phyloP scores from a whole-genome alignment of 2,888 invertebrate species.

The Lucinisca nassula region DNA sequence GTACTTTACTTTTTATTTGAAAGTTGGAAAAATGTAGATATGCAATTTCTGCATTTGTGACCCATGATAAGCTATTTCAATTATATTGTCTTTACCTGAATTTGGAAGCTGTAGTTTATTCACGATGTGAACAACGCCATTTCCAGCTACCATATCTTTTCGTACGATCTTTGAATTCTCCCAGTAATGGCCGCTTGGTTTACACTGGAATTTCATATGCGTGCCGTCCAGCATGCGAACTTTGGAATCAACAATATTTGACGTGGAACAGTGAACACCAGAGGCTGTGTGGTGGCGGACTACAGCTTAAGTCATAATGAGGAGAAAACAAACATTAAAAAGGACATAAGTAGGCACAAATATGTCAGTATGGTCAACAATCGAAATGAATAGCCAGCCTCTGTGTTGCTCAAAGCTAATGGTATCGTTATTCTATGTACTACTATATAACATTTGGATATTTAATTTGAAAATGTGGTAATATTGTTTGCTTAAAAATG shows the following conservation, averaged over 20 bases:
- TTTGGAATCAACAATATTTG: slow-evolving; percentile 88
- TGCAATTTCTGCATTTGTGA: too few species aligned
- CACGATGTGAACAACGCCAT: slow-evolving; percentile 89
- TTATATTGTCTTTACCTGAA: slow-evolving; percentile 88
- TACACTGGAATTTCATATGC: slow-evolving; percentile 88
- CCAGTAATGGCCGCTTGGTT: slow-evolving; percentile 87
- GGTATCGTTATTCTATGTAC: too few species aligned
- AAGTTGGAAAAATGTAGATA: too few species aligned
- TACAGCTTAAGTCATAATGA: slow-evolving; percentile 88
- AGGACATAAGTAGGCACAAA: background rate
- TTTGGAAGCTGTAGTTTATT: slow-evolving; percentile 89
- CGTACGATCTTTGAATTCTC: slow-evolving; percentile 87
- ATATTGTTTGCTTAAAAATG: too few species aligned
- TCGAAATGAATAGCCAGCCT: too few species aligned
- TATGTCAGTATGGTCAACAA: too few species aligned
- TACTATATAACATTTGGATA: too few species aligned
- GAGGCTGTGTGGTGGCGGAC: slow-evolving; percentile 89
- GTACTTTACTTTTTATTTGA: too few species aligned
- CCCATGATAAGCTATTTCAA: too few species aligned
- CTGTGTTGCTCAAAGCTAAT: too few species aligned
- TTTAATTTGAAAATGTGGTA: too few species aligned
- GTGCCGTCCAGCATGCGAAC: slow-evolving; percentile 87
- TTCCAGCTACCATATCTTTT: slow-evolving; percentile 88
- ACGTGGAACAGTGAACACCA: slow-evolving; percentile 88
- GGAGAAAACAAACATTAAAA: slow-evolving; percentile 10